These are phyloP conservation scores for Heliconius hortense DNA, from an alignment of 2,888 invertebrate genomes.

Conservation along the genomic window DNA sequence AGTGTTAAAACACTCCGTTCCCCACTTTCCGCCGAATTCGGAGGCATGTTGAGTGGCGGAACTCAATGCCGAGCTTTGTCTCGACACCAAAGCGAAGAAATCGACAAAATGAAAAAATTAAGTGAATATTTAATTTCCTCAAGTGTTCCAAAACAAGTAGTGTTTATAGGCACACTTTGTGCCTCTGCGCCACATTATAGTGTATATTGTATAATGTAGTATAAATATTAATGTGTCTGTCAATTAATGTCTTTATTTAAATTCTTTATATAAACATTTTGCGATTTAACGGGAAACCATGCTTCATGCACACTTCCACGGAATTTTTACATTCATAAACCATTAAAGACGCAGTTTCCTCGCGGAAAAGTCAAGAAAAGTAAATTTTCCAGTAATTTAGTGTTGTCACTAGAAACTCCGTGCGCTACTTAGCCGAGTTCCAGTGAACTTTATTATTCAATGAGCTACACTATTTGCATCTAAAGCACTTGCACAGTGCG, in stretches of 20 bases:
- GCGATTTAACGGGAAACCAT: neutral
- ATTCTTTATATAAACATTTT: neutral
- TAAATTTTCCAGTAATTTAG: conserved; percentile 33
- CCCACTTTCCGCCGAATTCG: neutral
- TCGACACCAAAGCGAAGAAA: neutral
- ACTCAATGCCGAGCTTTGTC: neutral
- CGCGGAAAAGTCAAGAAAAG: conserved; percentile 24
- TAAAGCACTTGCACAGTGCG: conserved; percentile 34
- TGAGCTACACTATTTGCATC: conserved; percentile 39
- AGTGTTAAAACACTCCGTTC: neutral
- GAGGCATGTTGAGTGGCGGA: neutral
- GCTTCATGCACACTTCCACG: neutral
- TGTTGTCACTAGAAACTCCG: conserved; percentile 27
- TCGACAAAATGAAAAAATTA: no score
- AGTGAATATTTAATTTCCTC: no score
- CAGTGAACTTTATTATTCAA: conserved; percentile 37
- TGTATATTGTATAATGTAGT: no score
- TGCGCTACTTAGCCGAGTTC: conserved; percentile 40
- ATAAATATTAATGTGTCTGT: neutral
- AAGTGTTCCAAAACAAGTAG: no score
- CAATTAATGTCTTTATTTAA: neutral
- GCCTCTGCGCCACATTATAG: no score
- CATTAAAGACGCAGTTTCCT: conserved; percentile 18
- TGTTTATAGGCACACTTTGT: no score
- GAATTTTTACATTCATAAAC: neutral